These are phyloP conservation scores for Echinometra lucunter DNA, from an alignment of 53 echinoderm and acorn worm species.

Conservation along the genomic window DNA sequence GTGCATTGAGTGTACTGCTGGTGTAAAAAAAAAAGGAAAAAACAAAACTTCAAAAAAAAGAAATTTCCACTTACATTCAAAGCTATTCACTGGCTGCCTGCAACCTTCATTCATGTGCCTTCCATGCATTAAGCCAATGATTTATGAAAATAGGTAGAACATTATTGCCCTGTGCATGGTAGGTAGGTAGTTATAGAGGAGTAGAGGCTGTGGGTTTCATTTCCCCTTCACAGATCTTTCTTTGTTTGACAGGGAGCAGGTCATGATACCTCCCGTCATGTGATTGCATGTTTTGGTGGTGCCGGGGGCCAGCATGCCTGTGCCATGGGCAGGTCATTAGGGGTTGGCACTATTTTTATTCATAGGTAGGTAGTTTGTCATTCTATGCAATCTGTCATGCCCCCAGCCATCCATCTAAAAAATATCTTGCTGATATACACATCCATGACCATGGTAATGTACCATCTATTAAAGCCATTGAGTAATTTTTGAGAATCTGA, in stretches of 20 bases:
- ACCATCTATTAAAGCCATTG: too few relatives aligned
- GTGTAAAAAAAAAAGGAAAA: too few relatives aligned
- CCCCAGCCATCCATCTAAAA: neutral
- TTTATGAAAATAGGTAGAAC: neutral
- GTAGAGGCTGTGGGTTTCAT: neutral
- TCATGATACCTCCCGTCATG: slow-evolving; percentile 95
- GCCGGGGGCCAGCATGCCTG: slow-evolving; percentile 99
- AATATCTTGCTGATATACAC: neutral
- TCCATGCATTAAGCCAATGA: too few relatives aligned
- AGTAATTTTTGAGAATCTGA: too few relatives aligned
- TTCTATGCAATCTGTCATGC: neutral
- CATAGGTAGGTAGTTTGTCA: slow-evolving; percentile 77
- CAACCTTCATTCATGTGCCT: too few relatives aligned
- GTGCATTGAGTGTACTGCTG: too few relatives aligned
- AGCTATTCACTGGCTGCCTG: too few relatives aligned
- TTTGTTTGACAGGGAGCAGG: slow-evolving; percentile 83
- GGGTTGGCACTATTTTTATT: slow-evolving; percentile 93
- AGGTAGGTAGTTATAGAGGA: neutral
- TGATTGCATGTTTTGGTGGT: slow-evolving; percentile 95
- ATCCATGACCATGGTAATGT: too few relatives aligned
- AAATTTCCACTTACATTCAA: too few relatives aligned
- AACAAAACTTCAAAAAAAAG: too few relatives aligned
- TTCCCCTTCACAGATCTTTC: neutral
- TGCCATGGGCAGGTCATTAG: slow-evolving; percentile 92
- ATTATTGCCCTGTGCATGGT: neutral